Percentiles rank a stretch among this genome's conserved stretches.
These are phyloP conservation scores for Strigamia maritima DNA, from an alignment of 2,888 invertebrate genomes.

Conservation along the genomic window DNA sequence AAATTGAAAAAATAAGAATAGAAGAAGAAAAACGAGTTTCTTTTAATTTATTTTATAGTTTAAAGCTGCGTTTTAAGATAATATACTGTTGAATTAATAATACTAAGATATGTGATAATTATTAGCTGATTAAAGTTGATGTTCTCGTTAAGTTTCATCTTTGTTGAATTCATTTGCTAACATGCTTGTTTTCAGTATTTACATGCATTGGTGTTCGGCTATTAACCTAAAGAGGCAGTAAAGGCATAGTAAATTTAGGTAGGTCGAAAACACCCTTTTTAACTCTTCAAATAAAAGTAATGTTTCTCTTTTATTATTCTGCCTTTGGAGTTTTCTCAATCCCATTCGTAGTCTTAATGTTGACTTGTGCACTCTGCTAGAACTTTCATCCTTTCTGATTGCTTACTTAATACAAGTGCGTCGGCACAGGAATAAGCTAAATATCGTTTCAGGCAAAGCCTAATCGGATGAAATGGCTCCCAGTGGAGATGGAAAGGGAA, in stretches of 20 bases:
- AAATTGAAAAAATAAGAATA: not conserved
- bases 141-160: not conserved
- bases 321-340: conserved; percentile 17
- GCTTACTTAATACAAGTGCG: conserved; percentile 23
- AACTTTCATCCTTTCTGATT: conserved; percentile 22
- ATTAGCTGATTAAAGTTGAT: not conserved
- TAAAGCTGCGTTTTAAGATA: not conserved
- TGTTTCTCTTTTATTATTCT: conserved; percentile 15
- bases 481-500: not conserved
- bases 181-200: not conserved
- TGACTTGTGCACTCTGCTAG: conserved; percentile 18
- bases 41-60: not conserved
- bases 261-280: not conserved
- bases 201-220: not conserved
- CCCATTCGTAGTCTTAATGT: conserved; percentile 1
- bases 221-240: not conserved
- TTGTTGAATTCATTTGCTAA: not conserved
- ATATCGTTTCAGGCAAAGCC: conserved; percentile 15
- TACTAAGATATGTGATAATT: not conserved
- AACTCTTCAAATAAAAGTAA: conserved; percentile 20
- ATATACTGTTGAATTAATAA: too few species aligned
- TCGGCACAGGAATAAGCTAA: conserved; percentile 1
- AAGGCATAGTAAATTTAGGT: not conserved
- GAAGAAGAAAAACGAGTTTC: not conserved
- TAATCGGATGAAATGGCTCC: conserved; percentile 19